Percentiles rank a stretch among this genome's conserved stretches.
Conservation (phyloP, 1,140 invertebrate genomes). For the Phymastichus coffea region DNA sequence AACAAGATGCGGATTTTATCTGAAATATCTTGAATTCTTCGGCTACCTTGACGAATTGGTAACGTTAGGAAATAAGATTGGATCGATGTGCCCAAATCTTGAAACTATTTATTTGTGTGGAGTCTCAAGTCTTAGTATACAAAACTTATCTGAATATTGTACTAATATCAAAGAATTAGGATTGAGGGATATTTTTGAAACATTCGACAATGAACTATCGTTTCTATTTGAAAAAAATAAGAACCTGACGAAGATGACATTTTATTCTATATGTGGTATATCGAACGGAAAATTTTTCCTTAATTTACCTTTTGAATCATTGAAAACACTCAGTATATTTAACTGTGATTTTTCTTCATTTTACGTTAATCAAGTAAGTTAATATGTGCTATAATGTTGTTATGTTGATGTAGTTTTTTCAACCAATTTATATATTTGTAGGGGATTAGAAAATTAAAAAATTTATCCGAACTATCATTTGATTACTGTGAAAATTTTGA, state of each 20-base stretch:
- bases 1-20: background rate
- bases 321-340: background rate
- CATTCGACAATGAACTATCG: constrained; percentile 4
- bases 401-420: too few species aligned
- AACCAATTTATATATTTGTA: background rate
- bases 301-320: background rate
- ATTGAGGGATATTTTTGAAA: background rate
- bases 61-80: background rate
- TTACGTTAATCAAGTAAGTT: too few species aligned
- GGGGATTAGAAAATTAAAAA: background rate
- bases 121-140: background rate
- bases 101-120: background rate
- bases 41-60: background rate
- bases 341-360: background rate
- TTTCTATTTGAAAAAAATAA: background rate
- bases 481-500: constrained; percentile 4
- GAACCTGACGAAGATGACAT: background rate
- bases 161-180: background rate
- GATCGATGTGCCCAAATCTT: constrained; percentile 4
- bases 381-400: too few species aligned
- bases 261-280: background rate
- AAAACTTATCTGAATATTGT: constrained; percentile 1
- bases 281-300: constrained; percentile 6
- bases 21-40: background rate
- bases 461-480: constrained; percentile 3